These are phyloP conservation scores for Panzeria rudis DNA, from an alignment of 2,888 invertebrate species.

Conservation along the genomic window DNA sequence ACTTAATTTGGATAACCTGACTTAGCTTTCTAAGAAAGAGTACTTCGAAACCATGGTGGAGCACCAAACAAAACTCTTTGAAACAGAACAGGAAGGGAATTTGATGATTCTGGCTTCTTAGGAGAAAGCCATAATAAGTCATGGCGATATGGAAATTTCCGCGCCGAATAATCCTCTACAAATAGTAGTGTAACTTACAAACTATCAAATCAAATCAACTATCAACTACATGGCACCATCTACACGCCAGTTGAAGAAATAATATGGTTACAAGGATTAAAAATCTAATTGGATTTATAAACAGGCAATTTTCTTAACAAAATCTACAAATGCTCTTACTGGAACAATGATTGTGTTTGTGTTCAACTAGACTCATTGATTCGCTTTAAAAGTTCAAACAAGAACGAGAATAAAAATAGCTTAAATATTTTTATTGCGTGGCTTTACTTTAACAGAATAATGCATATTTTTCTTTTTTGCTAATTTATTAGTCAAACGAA, in stretches of 20 bases:
- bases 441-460: constrained; percentile 12
- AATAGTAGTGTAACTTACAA: too few species aligned
- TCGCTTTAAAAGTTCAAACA: not conserved
- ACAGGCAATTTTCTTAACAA: not conserved
- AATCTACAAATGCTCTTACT: not conserved
- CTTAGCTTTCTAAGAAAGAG: too few species aligned
- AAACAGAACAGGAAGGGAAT: too few species aligned
- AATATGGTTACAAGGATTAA: not conserved
- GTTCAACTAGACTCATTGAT: not conserved
- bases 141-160: too few species aligned
- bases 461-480: not conserved
- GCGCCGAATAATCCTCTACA: too few species aligned
- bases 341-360: not conserved
- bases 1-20: too few species aligned
- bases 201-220: too few species aligned
- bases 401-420: constrained; percentile 1
- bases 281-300: constrained; percentile 1
- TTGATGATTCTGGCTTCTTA: too few species aligned
- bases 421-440: not conserved
- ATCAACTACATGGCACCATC: too few species aligned
- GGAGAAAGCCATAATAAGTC: too few species aligned
- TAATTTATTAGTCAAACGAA: constrained; percentile 16
- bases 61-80: too few species aligned
- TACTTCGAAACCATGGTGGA: too few species aligned
- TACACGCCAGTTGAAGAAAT: not conserved